Evolutionary conservation across 2,888 invertebrate species (phyloP), one percentile per base, ranked within the genome.

Genomic region (Polyommatus iphigenia): DNA sequence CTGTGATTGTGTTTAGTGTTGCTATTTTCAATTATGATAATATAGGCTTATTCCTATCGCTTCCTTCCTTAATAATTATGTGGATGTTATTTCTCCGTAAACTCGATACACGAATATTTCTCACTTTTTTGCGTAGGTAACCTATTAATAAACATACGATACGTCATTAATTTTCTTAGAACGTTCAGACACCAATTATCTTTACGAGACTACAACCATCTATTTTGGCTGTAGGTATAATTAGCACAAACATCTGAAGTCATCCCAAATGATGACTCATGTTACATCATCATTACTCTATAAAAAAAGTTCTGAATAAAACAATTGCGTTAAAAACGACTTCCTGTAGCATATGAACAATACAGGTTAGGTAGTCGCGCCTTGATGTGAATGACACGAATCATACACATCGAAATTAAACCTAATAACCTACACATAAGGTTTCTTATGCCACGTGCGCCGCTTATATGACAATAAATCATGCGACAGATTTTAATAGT

Each of bases 291-390:
- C 46, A 46, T 73, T 73, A 73, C 10, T 24, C 29, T 32, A 67
- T 67, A 62, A 67, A 72, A 71, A 72, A 41, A 41, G 72, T 41
- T 67, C 67, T 67, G 67, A 54, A 73, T 77, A 62, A 77, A 79
- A 81, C 81, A 81, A 81, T 81, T 54, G 81, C 62, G 36, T 32
- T 78, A 81, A 83, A 87, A 88, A 86, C 84, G 67, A 87, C 87
- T 90, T 90, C 90, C 90, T 89, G 87, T 81, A 81, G 80, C 79
- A 80, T 80, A 80, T 81, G 82, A 82, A 62, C 85, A 90, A 90
- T 90, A 90, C 89, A 90, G 89, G 82, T 84, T 86, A 54, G 46
- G 77, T 78, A 71, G 77, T 72, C 77, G 72, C 54, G 57, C 77
- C 77, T 75, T 46, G 73, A 73, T 73, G 73, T 46, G 73, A 73